Conservation (phyloP, 2,888 invertebrate genomes). For the Thelaira solivaga region DNA sequence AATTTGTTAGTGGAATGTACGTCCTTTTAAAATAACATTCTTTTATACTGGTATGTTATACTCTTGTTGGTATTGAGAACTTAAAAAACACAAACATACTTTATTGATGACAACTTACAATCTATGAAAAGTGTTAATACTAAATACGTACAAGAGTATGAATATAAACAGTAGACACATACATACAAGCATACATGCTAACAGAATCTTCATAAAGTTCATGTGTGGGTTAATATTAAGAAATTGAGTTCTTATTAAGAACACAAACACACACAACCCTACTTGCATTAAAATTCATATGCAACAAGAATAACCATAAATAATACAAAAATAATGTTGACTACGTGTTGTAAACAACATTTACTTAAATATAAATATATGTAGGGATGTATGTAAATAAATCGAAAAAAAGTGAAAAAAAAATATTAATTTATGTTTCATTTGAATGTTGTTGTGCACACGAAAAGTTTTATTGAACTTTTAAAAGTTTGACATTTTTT, state of each 20-base stretch:
- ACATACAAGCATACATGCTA: no score
- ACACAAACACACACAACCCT: not conserved
- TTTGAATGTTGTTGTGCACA: slow-evolving; percentile 1
- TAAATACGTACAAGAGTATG: not conserved
- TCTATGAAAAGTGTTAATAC: slow-evolving; percentile 37
- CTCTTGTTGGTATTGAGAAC: slow-evolving; percentile 16
- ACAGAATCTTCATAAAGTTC: no score
- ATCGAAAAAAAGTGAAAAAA: not conserved
- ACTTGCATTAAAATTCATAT: no score
- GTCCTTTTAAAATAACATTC: slow-evolving; percentile 42
- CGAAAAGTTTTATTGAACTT: slow-evolving; percentile 34
- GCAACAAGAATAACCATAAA: no score
- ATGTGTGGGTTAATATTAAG: no score
- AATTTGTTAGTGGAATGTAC: not conserved
- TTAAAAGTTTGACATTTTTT: slow-evolving; percentile 35
- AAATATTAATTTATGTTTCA: not conserved
- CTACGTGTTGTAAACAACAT: slow-evolving; percentile 17
- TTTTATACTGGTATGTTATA: no score
- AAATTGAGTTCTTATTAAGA: not conserved
- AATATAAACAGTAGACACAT: slow-evolving; percentile 7
- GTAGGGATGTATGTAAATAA: no score
- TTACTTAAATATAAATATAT: no score
- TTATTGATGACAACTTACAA: slow-evolving; percentile 50
- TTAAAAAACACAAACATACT: not conserved
- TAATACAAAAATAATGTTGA: slow-evolving; percentile 27